A percentile compares a stretch with the other conserved stretches of the same genome.
These are phyloP conservation scores for Onchidella celtica DNA, from an alignment of 2,888 invertebrate species.

Conservation along the genomic window DNA sequence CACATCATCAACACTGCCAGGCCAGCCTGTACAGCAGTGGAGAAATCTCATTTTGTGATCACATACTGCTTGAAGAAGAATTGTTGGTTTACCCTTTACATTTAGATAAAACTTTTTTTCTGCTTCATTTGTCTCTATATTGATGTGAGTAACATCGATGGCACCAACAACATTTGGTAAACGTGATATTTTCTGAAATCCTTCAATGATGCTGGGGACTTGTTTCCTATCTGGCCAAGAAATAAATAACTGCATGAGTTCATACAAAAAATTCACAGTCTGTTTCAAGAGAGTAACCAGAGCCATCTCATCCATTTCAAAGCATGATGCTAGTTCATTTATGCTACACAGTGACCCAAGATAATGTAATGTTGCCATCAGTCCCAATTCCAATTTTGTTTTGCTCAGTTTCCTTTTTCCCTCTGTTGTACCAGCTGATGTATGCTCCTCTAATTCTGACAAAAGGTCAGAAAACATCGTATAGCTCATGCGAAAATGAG, in stretches of 20 bases:
- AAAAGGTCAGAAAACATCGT: neutral
- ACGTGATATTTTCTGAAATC: neutral
- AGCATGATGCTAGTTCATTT: neutral
- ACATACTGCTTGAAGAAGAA: neutral
- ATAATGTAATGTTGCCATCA: neutral
- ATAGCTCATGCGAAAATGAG: neutral
- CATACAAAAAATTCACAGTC: neutral
- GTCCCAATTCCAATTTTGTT: neutral
- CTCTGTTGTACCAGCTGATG: neutral
- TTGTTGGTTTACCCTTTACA: neutral
- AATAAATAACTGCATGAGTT: neutral
- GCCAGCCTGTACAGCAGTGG: neutral
- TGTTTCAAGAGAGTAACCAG: neutral
- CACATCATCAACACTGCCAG: neutral
- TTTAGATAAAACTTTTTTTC: neutral
- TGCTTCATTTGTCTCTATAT: neutral
- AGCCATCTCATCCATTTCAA: neutral
- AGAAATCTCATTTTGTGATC: neutral
- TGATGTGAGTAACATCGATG: neutral
- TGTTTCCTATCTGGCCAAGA: neutral
- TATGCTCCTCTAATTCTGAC: neutral
- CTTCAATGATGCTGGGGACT: neutral
- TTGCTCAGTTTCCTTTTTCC: neutral
- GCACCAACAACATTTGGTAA: neutral
- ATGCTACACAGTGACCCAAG: neutral